Conservation (phyloP, 2,797 vertebrate genomes). For the Hoplostethus atlanticus region DNA sequence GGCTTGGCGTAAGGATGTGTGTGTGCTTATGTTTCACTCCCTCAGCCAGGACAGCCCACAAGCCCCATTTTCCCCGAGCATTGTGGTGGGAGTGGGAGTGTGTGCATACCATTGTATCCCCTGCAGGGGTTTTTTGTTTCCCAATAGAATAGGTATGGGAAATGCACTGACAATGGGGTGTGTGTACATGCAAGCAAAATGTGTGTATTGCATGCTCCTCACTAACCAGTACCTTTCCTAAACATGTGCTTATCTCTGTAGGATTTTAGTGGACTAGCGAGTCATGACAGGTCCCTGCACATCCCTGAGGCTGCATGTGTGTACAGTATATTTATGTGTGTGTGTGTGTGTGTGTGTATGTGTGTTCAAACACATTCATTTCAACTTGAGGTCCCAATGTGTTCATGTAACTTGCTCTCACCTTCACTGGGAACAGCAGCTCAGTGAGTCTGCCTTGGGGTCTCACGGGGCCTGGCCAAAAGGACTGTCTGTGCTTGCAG, state of each 20-base stretch:
- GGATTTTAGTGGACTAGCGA: conserved; percentile 8
- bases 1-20: conserved; percentile 49
- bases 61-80: conserved; percentile 14
- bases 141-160: conserved; percentile 5
- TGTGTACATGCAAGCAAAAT: not conserved
- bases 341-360: not conserved
- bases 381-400: conserved; percentile 13
- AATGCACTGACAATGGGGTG: not conserved
- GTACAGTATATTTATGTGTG: not conserved
- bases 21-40: conserved; percentile 31
- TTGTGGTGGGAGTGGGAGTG: not conserved
- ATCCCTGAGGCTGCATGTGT: not conserved
- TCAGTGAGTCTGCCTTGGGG: conserved; percentile 46
- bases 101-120: not conserved
- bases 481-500: conserved; percentile 68
- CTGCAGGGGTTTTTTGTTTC: conserved; percentile 5
- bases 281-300: not conserved
- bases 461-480: conserved; percentile 52
- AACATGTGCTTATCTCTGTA: conserved; percentile 4
- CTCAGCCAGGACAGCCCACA: conserved; percentile 22
- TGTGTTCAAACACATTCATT: not conserved
- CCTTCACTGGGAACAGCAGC: conserved; percentile 27
- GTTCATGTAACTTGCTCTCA: not conserved
- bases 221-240: not conserved
- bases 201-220: conserved; percentile 11